These are phyloP conservation scores for Leptopilina boulardi DNA, from an alignment of 1,140 invertebrate genomes.

Conservation along the genomic window DNA sequence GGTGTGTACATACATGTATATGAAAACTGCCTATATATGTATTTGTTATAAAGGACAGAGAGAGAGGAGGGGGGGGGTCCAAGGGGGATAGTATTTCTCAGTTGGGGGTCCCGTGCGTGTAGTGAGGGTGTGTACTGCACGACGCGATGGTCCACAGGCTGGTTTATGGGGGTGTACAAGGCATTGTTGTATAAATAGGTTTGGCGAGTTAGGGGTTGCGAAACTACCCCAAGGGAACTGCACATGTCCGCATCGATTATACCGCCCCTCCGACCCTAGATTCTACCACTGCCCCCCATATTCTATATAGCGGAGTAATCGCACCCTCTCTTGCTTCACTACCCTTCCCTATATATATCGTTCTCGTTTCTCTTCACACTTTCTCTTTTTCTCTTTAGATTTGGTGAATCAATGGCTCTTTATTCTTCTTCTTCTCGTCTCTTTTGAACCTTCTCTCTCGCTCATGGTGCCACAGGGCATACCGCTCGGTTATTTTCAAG, in stretches of 20 bases:
- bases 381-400: slow-evolving; percentile 27
- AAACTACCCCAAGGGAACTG: slow-evolving; percentile 73
- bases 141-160: slow-evolving; percentile 69
- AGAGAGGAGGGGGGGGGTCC: no score
- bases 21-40: not conserved
- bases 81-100: slow-evolving; percentile 54
- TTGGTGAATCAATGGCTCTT: slow-evolving; percentile 2
- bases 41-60: slow-evolving; percentile 51
- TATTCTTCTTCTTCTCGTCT: slow-evolving; percentile 34
- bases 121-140: slow-evolving; percentile 55
- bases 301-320: slow-evolving; percentile 43
- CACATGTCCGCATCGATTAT: slow-evolving; percentile 78
- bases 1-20: slow-evolving; percentile 37
- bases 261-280: slow-evolving; percentile 61
- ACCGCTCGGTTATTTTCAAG: slow-evolving; percentile 73
- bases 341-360: slow-evolving; percentile 41
- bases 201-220: slow-evolving; percentile 76
- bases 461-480: slow-evolving; percentile 62
- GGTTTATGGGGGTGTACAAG: slow-evolving; percentile 74
- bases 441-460: slow-evolving; percentile 46
- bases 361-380: slow-evolving; percentile 43
- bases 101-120: slow-evolving; percentile 39
- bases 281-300: slow-evolving; percentile 49
- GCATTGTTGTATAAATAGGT: slow-evolving; percentile 78
- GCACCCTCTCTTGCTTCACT: slow-evolving; percentile 52